A percentile compares a stretch with the other conserved stretches of the same genome.
phyloP scores from a whole-genome alignment of 2,888 invertebrate species.

The Enchytraeus crypticus region DNA sequence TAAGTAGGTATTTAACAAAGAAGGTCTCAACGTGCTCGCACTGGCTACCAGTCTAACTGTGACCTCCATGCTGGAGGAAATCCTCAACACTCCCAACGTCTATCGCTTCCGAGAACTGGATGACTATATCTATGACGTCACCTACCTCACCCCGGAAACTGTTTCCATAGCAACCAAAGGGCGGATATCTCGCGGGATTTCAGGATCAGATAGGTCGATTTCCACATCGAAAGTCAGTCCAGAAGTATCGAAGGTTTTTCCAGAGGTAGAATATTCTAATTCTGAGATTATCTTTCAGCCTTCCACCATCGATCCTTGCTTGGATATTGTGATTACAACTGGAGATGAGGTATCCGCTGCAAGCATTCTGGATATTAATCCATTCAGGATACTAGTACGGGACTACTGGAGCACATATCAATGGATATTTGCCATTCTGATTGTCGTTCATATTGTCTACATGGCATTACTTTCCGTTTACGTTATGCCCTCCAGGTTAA shows the following conservation, averaged over 20 bases:
- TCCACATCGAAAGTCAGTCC: too few species aligned
- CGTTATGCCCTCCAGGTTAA: slow-evolving; percentile 11
- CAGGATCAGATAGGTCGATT: too few species aligned
- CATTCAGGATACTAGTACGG: slow-evolving; percentile 35
- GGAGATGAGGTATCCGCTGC: slow-evolving; percentile 32
- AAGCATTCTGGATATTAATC: slow-evolving; percentile 37
- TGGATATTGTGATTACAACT: slow-evolving; percentile 37
- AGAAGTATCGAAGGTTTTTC: too few species aligned
- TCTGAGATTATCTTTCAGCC: too few species aligned
- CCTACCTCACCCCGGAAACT: slow-evolving; percentile 26
- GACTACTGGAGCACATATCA: slow-evolving; percentile 37
- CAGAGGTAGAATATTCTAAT: too few species aligned
- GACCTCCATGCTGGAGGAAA: slow-evolving; percentile 31
- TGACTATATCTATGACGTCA: slow-evolving; percentile 34
- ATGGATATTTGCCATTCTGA: slow-evolving; percentile 35
- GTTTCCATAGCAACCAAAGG: too few species aligned
- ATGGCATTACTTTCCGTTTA: slow-evolving; percentile 36
- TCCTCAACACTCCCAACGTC: slow-evolving; percentile 36
- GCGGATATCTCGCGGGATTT: too few species aligned
- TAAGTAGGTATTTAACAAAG: slow-evolving; percentile 34
- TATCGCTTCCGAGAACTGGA: slow-evolving; percentile 27
- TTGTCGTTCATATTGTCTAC: slow-evolving; percentile 39
- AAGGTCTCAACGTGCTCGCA: slow-evolving; percentile 33
- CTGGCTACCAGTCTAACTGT: slow-evolving; percentile 35
- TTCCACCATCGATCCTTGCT: slow-evolving; percentile 32